Evolutionary conservation across 2,888 invertebrate species (phyloP), one percentile per base, ranked within the genome.

Genomic region (Timema cristinae): DNA sequence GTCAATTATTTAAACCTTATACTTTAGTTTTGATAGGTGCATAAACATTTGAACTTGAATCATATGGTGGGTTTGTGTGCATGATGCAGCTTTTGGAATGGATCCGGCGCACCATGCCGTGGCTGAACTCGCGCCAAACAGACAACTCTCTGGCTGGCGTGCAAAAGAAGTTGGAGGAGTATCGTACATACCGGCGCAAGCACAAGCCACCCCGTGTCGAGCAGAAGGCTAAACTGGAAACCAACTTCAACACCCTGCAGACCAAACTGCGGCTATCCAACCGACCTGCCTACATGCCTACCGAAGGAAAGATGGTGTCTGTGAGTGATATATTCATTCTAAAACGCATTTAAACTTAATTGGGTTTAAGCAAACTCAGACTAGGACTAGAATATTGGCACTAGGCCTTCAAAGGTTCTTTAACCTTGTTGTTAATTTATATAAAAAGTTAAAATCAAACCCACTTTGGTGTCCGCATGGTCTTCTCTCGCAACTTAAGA

Each of bases 151-250:
- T 98, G 80, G 94, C 95, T 77, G 97, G 97, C 73, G 96, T 97
- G 79, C 97, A 97, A 84, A 95, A 95, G 86, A 98, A 98, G 84
- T 88, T 99, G 80, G 98, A 98, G 81, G 98, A 98, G 84, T 99
- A 99, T 85, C 93, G 99, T 81, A 97, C 97, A 80, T 99, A 99
- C 86, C 91, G 97, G 81, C 94, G 98, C 83, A 95, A 95, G 84
- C 98, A 99, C 85, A 99, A 99, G 87, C 99, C 99, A 73, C 99
- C 99, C 79, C 95, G 98, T 83, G 97, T 99, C 77, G 98, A 98
- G 84, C 98, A 98, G 84, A 98, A 98, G 84, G 98, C 98, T 79
- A 95, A 96, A 84, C 88, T 99, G 81, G 99, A 99, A 87, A 99
- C 98, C 78, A 97, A 98, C 85, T 99, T 99, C 87, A 99, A 99